Evolutionary conservation across 2,113 vertebrate species (phyloP).

Genomic region (Leucoraja erinaceus): DNA sequence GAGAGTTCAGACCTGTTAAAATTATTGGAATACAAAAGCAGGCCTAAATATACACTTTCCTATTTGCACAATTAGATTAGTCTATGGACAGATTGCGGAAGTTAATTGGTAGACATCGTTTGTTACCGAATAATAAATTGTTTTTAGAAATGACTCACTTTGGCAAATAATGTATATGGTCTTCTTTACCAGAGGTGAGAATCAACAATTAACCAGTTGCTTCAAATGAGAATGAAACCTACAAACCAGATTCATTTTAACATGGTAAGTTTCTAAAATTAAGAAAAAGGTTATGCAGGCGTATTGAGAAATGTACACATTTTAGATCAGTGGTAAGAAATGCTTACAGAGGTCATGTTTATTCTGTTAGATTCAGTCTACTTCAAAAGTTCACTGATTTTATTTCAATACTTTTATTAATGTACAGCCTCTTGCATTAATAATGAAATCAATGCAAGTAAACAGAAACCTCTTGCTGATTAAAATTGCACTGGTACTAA

Average conservation of each 20-base stretch:
- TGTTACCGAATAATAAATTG: neutral
- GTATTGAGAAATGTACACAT: neutral
- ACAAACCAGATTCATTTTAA: neutral
- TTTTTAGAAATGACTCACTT: neutral
- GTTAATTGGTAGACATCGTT: neutral
- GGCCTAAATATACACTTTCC: neutral
- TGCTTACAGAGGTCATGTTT: neutral
- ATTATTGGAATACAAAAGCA: neutral
- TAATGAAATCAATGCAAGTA: conserved; percentile 25
- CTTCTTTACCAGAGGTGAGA: neutral
- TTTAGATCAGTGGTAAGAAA: neutral
- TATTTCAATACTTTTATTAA: conserved; percentile 15
- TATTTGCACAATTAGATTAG: neutral
- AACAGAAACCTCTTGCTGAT: neutral
- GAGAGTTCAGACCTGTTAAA: neutral
- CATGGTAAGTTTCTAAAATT: neutral
- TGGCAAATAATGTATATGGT: neutral
- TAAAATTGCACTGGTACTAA: neutral
- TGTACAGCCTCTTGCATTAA: neutral
- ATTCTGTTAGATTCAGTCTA: neutral
- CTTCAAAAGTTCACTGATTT: neutral
- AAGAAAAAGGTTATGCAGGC: neutral
- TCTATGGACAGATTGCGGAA: neutral
- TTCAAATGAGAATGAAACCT: neutral
- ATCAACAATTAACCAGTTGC: neutral